Base-by-base conservation (phyloP, 2,888 invertebrate species). In the Hirtodrosophila trivittata region DNA sequence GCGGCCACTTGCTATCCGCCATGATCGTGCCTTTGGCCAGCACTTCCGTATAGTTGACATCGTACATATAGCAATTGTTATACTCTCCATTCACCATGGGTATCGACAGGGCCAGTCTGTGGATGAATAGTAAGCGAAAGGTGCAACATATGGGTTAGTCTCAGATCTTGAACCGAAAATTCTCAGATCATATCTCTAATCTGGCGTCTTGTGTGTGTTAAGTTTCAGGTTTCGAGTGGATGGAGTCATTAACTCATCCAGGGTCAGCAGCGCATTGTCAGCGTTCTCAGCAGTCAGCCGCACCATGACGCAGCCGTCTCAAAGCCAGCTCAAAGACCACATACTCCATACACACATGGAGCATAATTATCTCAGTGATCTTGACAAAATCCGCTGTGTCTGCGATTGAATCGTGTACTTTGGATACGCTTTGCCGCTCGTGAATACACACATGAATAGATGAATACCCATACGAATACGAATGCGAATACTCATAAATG, bases 31-130 rank as follows among this genome's bases (percentile, higher is more conserved):
- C 94, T 46, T 93, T 91, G 14, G 91, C 91, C 25, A 94, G 81
- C 0, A 95, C 91, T 59, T 92, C 92, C 8, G 92, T 92, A 90
- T 93, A 97, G 91, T 97, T 94, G 0, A 95, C 94, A 46, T 93
- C 93, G 91, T 95, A 97, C 95, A 95, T 95, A 7, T 91, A 91
- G 86, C 97, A 97, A 70, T 93, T 93, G 68, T 94, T 94, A 73
- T 93, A 93, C 0, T 93, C 93, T 1, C 91, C 90, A 4, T 91
- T 91, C 51, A 93, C 92, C 57, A 72, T 91, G 0, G 96, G 96
- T 77, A 96, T 95, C 1, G 95, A 94, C 62, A 96, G 90, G 0
- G 93, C 92, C 81, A 94, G 91, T 90, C 96, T 96, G 59, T 35
- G 35, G 25, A n/a, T n/a, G n/a, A n/a, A n/a, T n/a, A n/a, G n/a